Percentiles rank a stretch among this genome's conserved stretches.
Conservation (phyloP, 1,140 invertebrate species). For the Atta texana region DNA sequence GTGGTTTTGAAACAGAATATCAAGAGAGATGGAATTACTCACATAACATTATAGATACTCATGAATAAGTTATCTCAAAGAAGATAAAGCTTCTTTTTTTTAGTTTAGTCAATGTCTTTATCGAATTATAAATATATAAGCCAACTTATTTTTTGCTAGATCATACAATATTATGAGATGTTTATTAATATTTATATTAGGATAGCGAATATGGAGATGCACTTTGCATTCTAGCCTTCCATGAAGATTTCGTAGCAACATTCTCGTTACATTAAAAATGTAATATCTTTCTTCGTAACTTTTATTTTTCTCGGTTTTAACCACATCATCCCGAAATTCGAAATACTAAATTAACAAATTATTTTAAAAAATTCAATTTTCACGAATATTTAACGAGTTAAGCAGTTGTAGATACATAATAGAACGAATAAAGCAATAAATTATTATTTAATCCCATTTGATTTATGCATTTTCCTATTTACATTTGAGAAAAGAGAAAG, state of each 20-base stretch:
- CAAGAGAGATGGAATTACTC: conserved; percentile 44
- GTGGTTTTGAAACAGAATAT: conserved; percentile 50
- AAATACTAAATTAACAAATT: conserved; percentile 49
- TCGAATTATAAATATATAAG: conserved; percentile 51
- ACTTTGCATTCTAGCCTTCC: conserved; percentile 43
- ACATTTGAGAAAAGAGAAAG: background rate
- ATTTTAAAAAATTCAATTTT: conserved; percentile 34
- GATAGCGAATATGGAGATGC: conserved; percentile 42
- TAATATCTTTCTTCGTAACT: conserved; percentile 43
- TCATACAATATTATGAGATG: conserved; percentile 26
- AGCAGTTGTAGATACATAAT: background rate
- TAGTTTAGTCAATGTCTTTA: conserved; percentile 42
- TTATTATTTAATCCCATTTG: background rate
- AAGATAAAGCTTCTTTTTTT: conserved; percentile 31
- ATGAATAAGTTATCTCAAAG: conserved; percentile 48
- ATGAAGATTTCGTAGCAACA: conserved; percentile 56
- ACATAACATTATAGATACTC: conserved; percentile 51
- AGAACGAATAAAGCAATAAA: background rate
- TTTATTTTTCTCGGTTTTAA: conserved; percentile 56
- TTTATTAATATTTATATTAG: conserved; percentile 48
- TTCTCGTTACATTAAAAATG: conserved; percentile 51
- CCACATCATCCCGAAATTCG: conserved; percentile 48
- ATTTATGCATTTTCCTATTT: background rate
- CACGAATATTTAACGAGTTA: conserved; percentile 11
- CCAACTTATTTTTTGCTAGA: conserved; percentile 46